Evolutionary conservation across 2,113 vertebrate species (phyloP), one percentile per base, ranked within the genome.

Genomic region (Caracal caracal): DNA sequence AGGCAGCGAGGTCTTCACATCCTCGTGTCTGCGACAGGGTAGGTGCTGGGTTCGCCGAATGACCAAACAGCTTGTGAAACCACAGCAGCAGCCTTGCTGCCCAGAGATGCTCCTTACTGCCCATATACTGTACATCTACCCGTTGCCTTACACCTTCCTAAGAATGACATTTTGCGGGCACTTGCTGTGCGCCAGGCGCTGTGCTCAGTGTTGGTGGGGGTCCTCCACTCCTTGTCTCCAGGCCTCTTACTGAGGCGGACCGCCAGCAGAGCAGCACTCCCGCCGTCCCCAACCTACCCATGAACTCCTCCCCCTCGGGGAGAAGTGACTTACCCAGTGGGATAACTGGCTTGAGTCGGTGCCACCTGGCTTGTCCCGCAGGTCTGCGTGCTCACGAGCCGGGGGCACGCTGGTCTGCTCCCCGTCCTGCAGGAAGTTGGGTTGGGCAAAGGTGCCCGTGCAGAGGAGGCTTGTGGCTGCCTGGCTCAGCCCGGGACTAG

Each of bases 121-220:
- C 65, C 30, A 33, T 1, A 4, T 2, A 7, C 3, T 20, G 26
- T 26, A 49, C 3, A 0, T 37, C 84, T 40, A 4, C 56, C 63
- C 28, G 30, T 17, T 35, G 30, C 51, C 30, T 65, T 13, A 24
- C 16, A 24, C 28, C 33, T 65, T 85, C 37, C 71, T 63, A 28
- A 28, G 2, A 30, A 3, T 37, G n/a, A 47, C 10, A 16, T 11
- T 28, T 26, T 47, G 53, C 16, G 70, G 2, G 12, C 43, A 4
- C 73, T 56, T 51, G 7, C 51, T 7, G 6, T 4, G 78, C 40
- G 24, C 22, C 70, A 35, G 78, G 40, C 22, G 20, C 56, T 16
- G 78, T 20, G 43, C 20, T 4, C 15, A 3, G 26, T 28, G 56
- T 15, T 6, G 2, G 20, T 24, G 5, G 28, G 59, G 61, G 30